Evolutionary conservation across 2,113 vertebrate species (phyloP), one percentile per base, ranked within the genome.

Genomic region (Ginglymostoma cirratum): DNA sequence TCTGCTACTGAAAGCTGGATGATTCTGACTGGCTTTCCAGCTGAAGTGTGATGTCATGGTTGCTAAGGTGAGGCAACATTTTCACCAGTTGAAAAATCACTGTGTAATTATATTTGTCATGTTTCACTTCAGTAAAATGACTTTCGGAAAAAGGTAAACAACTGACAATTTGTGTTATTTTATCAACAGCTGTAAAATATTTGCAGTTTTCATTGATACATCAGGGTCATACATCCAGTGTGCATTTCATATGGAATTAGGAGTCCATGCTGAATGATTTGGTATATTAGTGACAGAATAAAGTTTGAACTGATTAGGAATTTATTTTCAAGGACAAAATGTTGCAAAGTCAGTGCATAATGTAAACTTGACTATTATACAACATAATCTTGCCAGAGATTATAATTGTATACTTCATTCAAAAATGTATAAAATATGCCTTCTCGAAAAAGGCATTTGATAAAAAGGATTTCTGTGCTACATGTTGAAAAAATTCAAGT

Each of bases 241-340:
- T 96, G 96, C 96, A 87, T 97, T 98, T 97, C 96, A 97, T 95
- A 98, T 97, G 97, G 97, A 98, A 97, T 97, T 97, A 97, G 96
- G 96, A 97, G 96, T 97, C 96, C 97, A 65, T 97, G 96, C 67
- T 96, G 86, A 97, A 97, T 97, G 96, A 97, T 96, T 96, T 95
- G 38, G 96, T 97, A 95, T 97, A 96, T 97, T 97, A 97, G 97
- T 15, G 10, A 66, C 96, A 96, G 61, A 70, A 94, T 96, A 96
- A 96, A 97, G 94, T 96, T 97, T 52, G 52, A 96, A 85, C 92
- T 97, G 96, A 96, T 96, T 15, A 96, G 96, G 97, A 96, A 96
- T 96, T 65, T 66, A 42, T 97, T 98, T 97, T 97, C 96, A 98
- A 98, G 97, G 97, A 97, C 96, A 96, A 86, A 23, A 69, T 96